Evolutionary conservation across 2,797 vertebrate species (phyloP), one percentile per base, ranked within the genome.

Genomic region (Bovichtus variegatus): DNA sequence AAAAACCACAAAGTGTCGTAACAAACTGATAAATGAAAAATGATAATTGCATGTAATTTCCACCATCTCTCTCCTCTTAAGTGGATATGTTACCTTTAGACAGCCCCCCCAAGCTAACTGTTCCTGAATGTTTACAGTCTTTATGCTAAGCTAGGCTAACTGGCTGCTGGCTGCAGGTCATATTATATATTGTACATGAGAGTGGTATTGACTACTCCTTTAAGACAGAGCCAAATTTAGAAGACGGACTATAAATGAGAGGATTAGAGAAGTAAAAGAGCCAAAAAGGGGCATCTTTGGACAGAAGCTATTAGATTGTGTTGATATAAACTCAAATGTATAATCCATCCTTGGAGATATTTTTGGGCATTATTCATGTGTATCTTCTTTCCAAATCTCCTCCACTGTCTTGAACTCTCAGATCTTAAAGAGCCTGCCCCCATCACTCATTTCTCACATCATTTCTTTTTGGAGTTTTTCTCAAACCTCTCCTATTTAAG

Each of bases 401-500:
- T 66, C 21, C 62, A 41, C 27, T 63, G 47, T 84, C 81, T 69
- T 71, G 50, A 78, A 68, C 71, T 63, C 38, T 64, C 38, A n/a
- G 61, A 57, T 23, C 60, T 34, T 34, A 34, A 40, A 72, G 67
- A 86, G 71, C 51, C 36, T 21, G 68, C 83, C 58, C 18, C 71
- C 60, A 75, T 79, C 81, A 51, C 74, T 79, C 50, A 50, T 60
- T 51, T 74, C 83, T 84, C 81, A 69, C 85, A 80, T 87, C 70
- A 62, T 71, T 76, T 80, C 49, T 75, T 71, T 70, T 55, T 65
- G 61, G 79, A 86, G 66, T 69, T 73, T 90, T 87, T 86, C 73
- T 86, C 19, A 65, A 80, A 89, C 88, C 63, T 87, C 89, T 93
- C 92, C 93, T 93, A 93, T 92, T 95, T 95, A 94, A 95, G 93